Base-by-base conservation (phyloP, 2,888 invertebrate species). In the Trissolcus japonicus region DNA sequence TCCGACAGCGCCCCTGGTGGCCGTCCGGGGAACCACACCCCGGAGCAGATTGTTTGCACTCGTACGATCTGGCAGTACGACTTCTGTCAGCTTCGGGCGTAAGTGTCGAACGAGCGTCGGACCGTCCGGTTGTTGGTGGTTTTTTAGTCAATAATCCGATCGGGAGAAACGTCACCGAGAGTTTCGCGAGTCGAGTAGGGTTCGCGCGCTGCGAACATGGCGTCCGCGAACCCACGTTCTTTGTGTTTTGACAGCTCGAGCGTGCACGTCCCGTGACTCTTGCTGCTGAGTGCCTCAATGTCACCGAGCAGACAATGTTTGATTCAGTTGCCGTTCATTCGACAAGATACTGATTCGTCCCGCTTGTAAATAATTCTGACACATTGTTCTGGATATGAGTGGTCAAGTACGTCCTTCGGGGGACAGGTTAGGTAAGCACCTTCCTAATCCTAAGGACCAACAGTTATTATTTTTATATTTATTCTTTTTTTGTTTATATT, bases 351-450 rank as follows among this genome's bases (percentile, higher is more conserved):
- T 19, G 13, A 40, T 62, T 62, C 56, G 48, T 14, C 11, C 25
- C 17, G 13, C 13, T 72, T 74, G 74, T 74, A 67, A 61, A 74
- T 57, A 57, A 17, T 25, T 6, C 14, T 35, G 35, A 57, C 13
- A 16, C 2, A 40, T 57, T n/a, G n/a, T 4, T 65, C 63, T 75
- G 78, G 83, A 79, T 76, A 87, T 87, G 87, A 87, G 87, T 82
- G 86, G 86, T 67, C 87, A 87, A 80, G 84, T 87, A 78, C 87
- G 86, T 74, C 82, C 86, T 50, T 82, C 87, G 73, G 83, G 84
- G 78, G 86, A 87, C 82, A 87, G 87, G 86, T 87, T 87, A 87
- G 87, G 87, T 87, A 76, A 84, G 86, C 78, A n/a, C 41, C 48
- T 51, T 50, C 41, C 2, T n/a, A 3, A 13, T n/a, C 9, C n/a